Evolutionary conservation across 2,113 vertebrate species (phyloP), one percentile per base, ranked within the genome.

Genomic region (Burhinus oedicnemus): DNA sequence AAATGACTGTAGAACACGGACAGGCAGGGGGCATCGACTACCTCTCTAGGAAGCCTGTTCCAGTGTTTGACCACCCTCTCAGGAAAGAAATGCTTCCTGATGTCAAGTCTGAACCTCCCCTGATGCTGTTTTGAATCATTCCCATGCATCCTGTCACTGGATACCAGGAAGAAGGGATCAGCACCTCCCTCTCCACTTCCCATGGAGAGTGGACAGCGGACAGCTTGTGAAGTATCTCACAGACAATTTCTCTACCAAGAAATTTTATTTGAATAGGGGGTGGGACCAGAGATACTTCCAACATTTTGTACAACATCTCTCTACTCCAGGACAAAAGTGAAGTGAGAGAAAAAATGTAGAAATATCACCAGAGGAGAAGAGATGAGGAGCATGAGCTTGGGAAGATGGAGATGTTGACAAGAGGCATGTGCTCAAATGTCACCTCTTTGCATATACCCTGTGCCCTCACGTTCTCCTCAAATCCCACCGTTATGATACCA

Each of bases 121-220:
- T 18, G 17, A 45, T 45, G 44, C 44, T 9, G 45, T 47, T 47
- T 47, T 47, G 45, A 47, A 20, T 19, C 45, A 47, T 47, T 47
- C 45, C 45, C 18, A 47, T 19, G 45, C 45, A 47, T 47, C 18
- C 45, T 47, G 45, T 47, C 45, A 47, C 27, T 8, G 52, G 21
- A 51, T 58, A 5, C 7, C 23, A 21, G 2, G 7, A 22, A 65
- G 18, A 60, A 49, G n/a, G 30, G 20, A 1, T 30, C 27, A 34
- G 25, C 34, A 36, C 19, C 45, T 74, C 4, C 15, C 12, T 62
- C 25, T 86, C 25, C 8, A 22, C 3, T 52, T 71, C 4, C 22
- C 26, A 22, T 2, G 12, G 58, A 52, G 0, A 5, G 42, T 1
- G 5, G 32, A 26, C 5, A 21, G 12, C 7, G 5, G 32, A 26